Percentiles rank a stretch among this genome's conserved stretches.
These are phyloP conservation scores for Ariopsis seemanni DNA, from an alignment of 2,113 vertebrate genomes.

Conservation along the genomic window DNA sequence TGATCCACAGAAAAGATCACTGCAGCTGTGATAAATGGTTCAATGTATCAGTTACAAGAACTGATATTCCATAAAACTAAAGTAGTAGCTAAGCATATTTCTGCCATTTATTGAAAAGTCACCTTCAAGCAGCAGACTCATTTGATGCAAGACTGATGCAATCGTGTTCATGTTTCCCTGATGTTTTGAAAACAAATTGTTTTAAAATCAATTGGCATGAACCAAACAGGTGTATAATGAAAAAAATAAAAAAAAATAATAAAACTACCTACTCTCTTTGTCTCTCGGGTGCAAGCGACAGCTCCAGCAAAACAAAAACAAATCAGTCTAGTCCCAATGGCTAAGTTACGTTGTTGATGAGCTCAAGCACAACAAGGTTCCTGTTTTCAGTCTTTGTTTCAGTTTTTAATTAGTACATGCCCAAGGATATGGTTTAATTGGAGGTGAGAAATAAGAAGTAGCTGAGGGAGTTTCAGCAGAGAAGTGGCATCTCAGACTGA, in stretches of 20 bases:
- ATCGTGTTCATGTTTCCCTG: not conserved
- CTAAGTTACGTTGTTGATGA: conserved; percentile 56
- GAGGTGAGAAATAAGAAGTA: conserved; percentile 40
- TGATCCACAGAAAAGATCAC: not conserved
- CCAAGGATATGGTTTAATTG: conserved; percentile 56
- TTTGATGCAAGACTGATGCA: conserved; percentile 17
- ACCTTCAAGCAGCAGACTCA: not conserved
- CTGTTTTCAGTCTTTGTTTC: conserved; percentile 19
- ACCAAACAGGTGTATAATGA: not conserved
- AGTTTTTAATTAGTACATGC: conserved; percentile 28
- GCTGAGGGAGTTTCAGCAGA: conserved; percentile 42
- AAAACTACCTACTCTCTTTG: not conserved
- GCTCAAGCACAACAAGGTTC: conserved; percentile 19
- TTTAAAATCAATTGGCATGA: not conserved
- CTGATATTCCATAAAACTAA: not conserved
- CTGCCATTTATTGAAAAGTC: not conserved
- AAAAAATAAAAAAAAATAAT: not conserved
- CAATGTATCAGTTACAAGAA: not conserved
- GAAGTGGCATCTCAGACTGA: conserved; percentile 47
- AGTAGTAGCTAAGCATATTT: no score
- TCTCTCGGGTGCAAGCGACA: conserved; percentile 16
- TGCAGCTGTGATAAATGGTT: not conserved
- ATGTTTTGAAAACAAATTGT: not conserved
- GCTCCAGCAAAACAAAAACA: conserved; percentile 17
- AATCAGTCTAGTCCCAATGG: conserved; percentile 23